These are phyloP conservation scores for Aplysina aerophoba DNA, from an alignment of 37 sponge, comb jelly and placozoan species.

Conservation along the genomic window DNA sequence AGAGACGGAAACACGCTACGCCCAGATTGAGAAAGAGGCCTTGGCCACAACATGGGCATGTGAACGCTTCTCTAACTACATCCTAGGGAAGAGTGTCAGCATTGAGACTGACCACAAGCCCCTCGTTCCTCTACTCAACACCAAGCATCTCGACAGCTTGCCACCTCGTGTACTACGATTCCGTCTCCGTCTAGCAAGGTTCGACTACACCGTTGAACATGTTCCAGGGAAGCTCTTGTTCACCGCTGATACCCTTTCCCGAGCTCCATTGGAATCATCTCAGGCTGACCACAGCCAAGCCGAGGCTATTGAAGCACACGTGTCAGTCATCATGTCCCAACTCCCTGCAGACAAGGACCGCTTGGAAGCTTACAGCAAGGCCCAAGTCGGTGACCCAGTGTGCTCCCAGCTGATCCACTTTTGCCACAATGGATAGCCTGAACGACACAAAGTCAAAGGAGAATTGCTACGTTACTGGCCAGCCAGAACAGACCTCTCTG, in stretches of 20 bases:
- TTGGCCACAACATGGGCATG: constrained; percentile 40
- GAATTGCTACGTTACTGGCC: background rate
- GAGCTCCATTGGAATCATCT: too few relatives aligned
- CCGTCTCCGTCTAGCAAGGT: constrained; percentile 17
- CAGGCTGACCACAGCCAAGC: too few relatives aligned
- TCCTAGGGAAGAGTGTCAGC: constrained; percentile 16
- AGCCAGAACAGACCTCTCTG: too few relatives aligned
- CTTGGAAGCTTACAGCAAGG: background rate
- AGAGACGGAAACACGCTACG: constrained; percentile 25
- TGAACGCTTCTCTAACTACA: constrained; percentile 42
- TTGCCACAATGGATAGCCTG: constrained; percentile 1
- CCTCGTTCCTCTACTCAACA: constrained; percentile 18
- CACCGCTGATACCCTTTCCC: constrained; percentile 22
- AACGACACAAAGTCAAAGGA: background rate
- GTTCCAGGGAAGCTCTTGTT: constrained; percentile 14
- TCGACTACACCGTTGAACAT: constrained; percentile 11
- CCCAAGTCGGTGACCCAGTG: background rate
- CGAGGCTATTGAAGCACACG: background rate
- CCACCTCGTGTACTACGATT: constrained; percentile 18
- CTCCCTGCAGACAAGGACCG: background rate
- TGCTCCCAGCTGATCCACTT: background rate
- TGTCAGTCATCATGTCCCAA: background rate
- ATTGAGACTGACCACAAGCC: constrained; percentile 42
- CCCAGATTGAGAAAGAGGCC: constrained; percentile 52
- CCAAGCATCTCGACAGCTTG: constrained; percentile 15